Evolutionary conservation across 2,113 vertebrate species (phyloP).

Genomic region (Scophthalmus maximus): DNA sequence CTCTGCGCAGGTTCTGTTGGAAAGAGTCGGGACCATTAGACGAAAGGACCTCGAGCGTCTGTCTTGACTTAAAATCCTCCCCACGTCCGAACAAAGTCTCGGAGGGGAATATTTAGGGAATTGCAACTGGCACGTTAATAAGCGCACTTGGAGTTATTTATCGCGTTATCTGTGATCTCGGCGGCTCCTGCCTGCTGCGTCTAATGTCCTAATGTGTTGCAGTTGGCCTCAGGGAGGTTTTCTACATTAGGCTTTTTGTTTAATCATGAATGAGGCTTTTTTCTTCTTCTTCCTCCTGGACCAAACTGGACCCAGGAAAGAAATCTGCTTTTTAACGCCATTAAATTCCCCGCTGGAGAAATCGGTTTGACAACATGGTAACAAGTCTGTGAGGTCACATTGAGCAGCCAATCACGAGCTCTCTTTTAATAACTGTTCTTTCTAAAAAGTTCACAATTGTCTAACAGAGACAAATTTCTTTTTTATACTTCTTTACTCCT

Average conservation of each 20-base stretch:
- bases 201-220: constrained; percentile 31
- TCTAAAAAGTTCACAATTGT: background rate
- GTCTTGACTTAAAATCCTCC: background rate
- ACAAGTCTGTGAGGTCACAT: no score
- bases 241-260: background rate
- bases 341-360: no score
- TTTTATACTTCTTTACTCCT: constrained; percentile 41
- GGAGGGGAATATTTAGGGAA: background rate
- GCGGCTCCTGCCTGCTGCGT: constrained; percentile 6
- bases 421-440: no score
- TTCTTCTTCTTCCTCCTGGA: no score
- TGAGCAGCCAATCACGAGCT: no score
- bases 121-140: background rate
- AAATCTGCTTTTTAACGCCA: no score
- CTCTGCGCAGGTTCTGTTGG: background rate
- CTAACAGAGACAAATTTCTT: no score
- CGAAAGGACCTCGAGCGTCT: background rate
- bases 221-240: constrained; percentile 20
- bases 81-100: background rate
- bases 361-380: no score
- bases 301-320: no score
- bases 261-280: no score
- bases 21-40: background rate
- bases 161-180: constrained; percentile 25
- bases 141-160: constrained; percentile 1